Percentiles rank a stretch among this genome's conserved stretches.
These are phyloP conservation scores for Euthynnus affinis DNA, from an alignment of 2,797 vertebrate species.

Conservation along the genomic window DNA sequence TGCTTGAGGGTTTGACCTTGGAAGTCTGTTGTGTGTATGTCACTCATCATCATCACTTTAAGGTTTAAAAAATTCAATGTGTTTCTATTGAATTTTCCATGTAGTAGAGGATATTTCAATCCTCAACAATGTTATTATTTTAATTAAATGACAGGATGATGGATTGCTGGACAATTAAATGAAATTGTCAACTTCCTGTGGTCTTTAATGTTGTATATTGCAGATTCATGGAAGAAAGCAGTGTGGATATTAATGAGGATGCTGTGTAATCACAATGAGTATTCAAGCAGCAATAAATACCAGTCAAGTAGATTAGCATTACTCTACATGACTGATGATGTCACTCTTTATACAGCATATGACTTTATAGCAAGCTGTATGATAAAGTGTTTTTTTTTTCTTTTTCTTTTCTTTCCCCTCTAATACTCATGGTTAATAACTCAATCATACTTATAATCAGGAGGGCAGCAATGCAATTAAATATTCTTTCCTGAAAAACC, in stretches of 20 bases:
- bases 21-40: neutral
- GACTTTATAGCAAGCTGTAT: too few species aligned
- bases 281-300: neutral
- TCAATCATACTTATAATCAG: neutral
- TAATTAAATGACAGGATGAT: neutral
- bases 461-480: too few species aligned
- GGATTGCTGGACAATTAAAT: neutral
- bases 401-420: neutral
- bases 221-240: constrained; percentile 1
- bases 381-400: neutral
- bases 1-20: too few species aligned
- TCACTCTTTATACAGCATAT: neutral
- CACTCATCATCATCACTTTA: neutral
- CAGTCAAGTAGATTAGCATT: neutral
- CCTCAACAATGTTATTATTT: neutral
- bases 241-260: neutral
- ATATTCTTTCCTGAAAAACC: too few species aligned
- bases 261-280: neutral
- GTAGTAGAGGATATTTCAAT: neutral
- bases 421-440: neutral
- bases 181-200: neutral
- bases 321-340: neutral
- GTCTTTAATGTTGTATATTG: neutral
- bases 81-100: neutral
- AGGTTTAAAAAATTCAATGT: neutral